Conservation (phyloP, 2,113 vertebrate genomes). For the Trochalopteron elliotii region DNA sequence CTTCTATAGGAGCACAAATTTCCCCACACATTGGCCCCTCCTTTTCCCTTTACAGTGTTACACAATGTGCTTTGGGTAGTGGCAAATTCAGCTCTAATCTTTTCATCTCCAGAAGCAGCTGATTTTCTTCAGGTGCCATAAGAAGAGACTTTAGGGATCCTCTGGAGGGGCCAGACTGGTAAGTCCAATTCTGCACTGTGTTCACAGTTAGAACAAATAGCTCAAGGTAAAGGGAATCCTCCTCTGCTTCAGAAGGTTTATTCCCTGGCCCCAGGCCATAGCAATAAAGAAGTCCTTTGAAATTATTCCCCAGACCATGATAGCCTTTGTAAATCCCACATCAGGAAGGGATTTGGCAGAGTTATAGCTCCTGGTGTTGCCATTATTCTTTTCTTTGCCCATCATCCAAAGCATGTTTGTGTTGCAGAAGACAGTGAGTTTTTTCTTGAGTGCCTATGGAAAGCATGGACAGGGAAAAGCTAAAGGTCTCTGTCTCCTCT, state of each 20-base stretch:
- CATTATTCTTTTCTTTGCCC: background rate
- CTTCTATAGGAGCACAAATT: background rate
- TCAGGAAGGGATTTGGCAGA: constrained; percentile 36
- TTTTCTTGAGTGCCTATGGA: background rate
- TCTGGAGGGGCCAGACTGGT: background rate
- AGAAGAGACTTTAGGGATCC: background rate
- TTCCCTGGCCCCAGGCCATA: background rate
- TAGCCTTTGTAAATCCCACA: constrained; percentile 30
- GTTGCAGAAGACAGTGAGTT: background rate
- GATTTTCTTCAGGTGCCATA: background rate
- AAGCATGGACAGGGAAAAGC: background rate
- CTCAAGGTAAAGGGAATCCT: constrained; percentile 4
- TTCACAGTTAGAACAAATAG: background rate
- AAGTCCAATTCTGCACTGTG: background rate
- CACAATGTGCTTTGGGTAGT: background rate
- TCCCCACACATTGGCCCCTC: background rate
- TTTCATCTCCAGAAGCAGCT: background rate
- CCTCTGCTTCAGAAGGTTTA: background rate
- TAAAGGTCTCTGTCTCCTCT: background rate
- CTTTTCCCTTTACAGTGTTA: background rate
- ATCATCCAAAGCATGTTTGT: background rate
- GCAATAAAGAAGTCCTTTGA: constrained; percentile 18
- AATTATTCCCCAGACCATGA: constrained; percentile 1
- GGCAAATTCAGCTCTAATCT: background rate
- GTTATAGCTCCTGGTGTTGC: background rate